A percentile compares a stretch with the other conserved stretches of the same genome.
phyloP scores from a whole-genome alignment of 64 coral and sea anemone species.

The Platygyra sinensis region DNA sequence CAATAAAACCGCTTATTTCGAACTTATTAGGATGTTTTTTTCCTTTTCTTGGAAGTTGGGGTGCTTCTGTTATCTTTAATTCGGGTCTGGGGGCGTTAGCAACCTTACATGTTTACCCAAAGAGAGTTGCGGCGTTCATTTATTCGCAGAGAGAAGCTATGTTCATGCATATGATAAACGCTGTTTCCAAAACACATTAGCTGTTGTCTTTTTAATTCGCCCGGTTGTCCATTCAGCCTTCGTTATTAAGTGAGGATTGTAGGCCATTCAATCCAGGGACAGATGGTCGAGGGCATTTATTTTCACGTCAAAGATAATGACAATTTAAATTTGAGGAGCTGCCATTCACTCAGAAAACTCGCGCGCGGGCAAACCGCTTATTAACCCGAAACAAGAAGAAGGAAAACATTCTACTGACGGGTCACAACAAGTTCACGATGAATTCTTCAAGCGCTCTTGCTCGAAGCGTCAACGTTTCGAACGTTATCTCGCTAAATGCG shows the following conservation, averaged over 20 bases:
- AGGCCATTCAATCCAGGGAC: not conserved
- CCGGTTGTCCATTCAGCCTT: not conserved
- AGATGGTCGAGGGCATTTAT: conserved; percentile 32
- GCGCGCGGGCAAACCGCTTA: not conserved
- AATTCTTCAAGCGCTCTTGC: not conserved
- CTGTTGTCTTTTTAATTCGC: conserved; percentile 13
- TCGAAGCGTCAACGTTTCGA: not conserved
- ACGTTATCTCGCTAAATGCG: not conserved
- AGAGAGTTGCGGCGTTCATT: not conserved
- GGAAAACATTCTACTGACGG: not conserved
- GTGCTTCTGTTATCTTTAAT: not conserved
- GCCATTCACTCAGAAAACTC: not conserved
- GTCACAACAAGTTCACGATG: not conserved
- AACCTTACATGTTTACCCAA: not conserved
- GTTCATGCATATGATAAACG: not conserved
- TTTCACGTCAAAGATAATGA: conserved; percentile 21
- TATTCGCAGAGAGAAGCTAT: not conserved
- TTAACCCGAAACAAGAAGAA: not conserved
- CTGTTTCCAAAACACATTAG: conserved; percentile 31
- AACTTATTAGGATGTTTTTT: not conserved
- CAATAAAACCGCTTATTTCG: not conserved
- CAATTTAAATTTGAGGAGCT: conserved; percentile 39
- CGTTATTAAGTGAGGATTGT: conserved; percentile 18
- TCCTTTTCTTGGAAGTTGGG: not conserved
- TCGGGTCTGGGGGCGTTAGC: not conserved